These are phyloP conservation scores for Apis cerana DNA, from an alignment of 1,140 invertebrate species.

Conservation along the genomic window DNA sequence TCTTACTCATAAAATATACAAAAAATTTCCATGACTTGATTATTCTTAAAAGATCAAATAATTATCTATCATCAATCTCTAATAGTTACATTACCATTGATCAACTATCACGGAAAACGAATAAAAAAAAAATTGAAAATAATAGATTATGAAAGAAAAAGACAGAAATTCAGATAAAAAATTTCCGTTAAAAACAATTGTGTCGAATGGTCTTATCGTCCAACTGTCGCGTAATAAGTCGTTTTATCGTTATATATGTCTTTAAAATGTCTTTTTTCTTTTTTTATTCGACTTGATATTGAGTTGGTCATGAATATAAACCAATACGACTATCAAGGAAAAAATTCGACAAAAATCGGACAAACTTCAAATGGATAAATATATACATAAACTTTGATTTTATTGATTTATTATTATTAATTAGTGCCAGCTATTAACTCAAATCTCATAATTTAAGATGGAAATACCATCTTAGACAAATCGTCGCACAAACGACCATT, in stretches of 20 bases:
- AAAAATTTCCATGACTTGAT: background rate
- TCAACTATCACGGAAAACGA: background rate
- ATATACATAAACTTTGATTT: too few relatives aligned
- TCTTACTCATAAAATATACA: too few relatives aligned
- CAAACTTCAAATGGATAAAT: too few relatives aligned
- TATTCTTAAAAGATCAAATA: background rate
- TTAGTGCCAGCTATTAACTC: too few relatives aligned
- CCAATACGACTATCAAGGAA: background rate
- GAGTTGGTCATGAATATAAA: constrained; percentile 48
- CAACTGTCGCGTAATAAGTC: background rate
- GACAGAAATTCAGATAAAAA: constrained; percentile 44
- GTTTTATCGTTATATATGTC: constrained; percentile 2
- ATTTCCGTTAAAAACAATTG: constrained; percentile 41
- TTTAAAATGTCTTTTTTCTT: background rate
- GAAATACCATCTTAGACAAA: too few relatives aligned
- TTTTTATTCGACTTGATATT: background rate
- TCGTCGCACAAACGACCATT: too few relatives aligned
- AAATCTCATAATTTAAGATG: too few relatives aligned
- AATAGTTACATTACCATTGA: background rate
- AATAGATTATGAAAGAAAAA: background rate
- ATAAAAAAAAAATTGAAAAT: background rate
- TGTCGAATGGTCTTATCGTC: background rate
- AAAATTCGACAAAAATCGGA: background rate
- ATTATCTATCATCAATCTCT: too few relatives aligned
- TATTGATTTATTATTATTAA: too few relatives aligned